Conservation (phyloP, 2,888 invertebrate genomes). For the Diabrotica balteata region DNA sequence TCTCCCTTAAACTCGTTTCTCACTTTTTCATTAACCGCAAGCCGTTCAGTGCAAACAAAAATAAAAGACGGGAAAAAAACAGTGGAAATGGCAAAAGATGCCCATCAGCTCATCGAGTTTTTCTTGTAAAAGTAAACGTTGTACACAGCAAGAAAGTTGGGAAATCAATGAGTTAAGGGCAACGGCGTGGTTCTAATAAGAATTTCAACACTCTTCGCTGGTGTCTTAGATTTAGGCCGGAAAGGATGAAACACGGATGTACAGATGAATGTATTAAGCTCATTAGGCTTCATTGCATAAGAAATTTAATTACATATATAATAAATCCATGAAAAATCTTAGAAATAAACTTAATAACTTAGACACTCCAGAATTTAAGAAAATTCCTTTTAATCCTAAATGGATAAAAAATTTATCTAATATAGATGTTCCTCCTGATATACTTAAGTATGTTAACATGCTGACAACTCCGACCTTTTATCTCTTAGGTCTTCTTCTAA, state of each 20-base stretch:
- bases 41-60: background rate
- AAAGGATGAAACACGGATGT: background rate
- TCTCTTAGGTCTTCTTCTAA: too few species aligned
- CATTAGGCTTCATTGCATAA: too few species aligned
- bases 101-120: constrained; percentile 8
- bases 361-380: too few species aligned
- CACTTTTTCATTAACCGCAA: constrained; percentile 7
- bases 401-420: too few species aligned
- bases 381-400: too few species aligned
- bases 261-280: too few species aligned
- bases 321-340: too few species aligned
- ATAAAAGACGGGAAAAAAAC: constrained; percentile 11
- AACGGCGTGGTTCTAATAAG: constrained; percentile 1
- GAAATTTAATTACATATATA: too few species aligned
- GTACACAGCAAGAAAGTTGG: constrained; percentile 17
- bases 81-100: constrained; percentile 9
- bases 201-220: background rate
- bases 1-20: background rate
- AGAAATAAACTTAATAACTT: too few species aligned
- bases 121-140: constrained; percentile 18
- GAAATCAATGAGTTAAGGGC: background rate
- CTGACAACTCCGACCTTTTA: too few species aligned
- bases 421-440: too few species aligned
- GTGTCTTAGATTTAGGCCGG: background rate
- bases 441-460: too few species aligned